Evolutionary conservation across 2,888 invertebrate genomes (phyloP).

Genomic region (Gastracanthus pulcherrimus): DNA sequence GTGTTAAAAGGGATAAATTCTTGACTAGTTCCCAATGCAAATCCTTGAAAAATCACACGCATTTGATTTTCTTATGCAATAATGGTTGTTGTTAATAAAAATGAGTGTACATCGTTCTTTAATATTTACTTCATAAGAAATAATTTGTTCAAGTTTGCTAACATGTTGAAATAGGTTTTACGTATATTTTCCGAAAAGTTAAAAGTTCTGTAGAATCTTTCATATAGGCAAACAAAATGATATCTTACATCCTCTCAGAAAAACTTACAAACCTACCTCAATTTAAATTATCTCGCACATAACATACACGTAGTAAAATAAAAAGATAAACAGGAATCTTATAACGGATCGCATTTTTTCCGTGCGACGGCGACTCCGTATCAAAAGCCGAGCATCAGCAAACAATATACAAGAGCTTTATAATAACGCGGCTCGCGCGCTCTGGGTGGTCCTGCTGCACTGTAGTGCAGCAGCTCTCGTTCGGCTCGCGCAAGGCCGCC

Average conservation of each 20-base stretch:
- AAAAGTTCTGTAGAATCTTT: too few relatives aligned
- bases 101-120: too few relatives aligned
- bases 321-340: neutral
- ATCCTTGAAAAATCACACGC: too few relatives aligned
- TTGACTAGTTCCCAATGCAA: too few relatives aligned
- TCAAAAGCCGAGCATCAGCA: conserved; percentile 16
- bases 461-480: neutral
- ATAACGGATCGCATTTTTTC: neutral
- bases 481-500: neutral
- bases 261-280: neutral
- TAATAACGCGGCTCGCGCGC: neutral
- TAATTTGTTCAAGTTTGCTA: too few relatives aligned
- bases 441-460: conserved; percentile 27
- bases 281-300: neutral
- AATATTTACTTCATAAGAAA: too few relatives aligned
- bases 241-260: neutral
- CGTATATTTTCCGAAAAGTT: too few relatives aligned
- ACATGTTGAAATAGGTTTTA: too few relatives aligned
- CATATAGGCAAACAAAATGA: neutral
- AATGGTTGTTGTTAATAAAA: too few relatives aligned
- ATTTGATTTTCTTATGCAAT: too few relatives aligned
- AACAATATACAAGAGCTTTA: conserved; percentile 32
- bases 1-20: too few relatives aligned
- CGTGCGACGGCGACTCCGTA: neutral
- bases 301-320: neutral